Base-by-base conservation (phyloP, 92 coral and sea anemone genomes). In the Paragorgia papillata region DNA sequence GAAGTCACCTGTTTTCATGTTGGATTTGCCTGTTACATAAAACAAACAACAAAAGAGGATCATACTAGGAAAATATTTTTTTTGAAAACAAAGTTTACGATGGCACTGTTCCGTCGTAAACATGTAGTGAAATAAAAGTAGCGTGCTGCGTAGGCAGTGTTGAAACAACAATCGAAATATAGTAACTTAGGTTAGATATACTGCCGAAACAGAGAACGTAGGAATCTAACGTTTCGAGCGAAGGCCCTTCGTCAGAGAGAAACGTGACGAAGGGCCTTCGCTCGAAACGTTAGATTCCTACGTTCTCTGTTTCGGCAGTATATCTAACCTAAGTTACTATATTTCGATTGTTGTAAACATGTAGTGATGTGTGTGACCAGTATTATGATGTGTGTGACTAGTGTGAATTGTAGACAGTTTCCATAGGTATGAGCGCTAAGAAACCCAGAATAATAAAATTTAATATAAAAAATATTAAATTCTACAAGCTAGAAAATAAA, bases 321-420 rank as follows among this genome's bases (percentile, higher is more conserved):
- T n/a, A n/a, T n/a, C n/a, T n/a, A n/a, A n/a, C n/a, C n/a, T n/a
- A n/a, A n/a, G n/a, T n/a, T n/a, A n/a, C n/a, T n/a, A n/a, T n/a
- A n/a, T n/a, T n/a, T n/a, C n/a, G n/a, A n/a, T n/a, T n/a, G n/a
- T n/a, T n/a, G n/a, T n/a, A n/a, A n/a, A n/a, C n/a, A n/a, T n/a
- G n/a, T n/a, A 51, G 26, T 51, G 58, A 65, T 22, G 73, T 65
- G 54, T 65, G 73, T 65, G 73, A 40, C 73, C 31, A 18, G n/a
- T 12, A 35, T 40, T 10, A 35, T 65, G 73, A 65, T 29, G 54
- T 65, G 73, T 65, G 73, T 65, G 73, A 65, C 73, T 34, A 9
- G 73, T 65, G 73, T 65, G 54, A 65, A 40, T 2, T 32, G 53
- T 13, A 65, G 46, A 51, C 58, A 51, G 58, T 22, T 17, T 51